These are phyloP conservation scores for Calameuta idolon DNA, from an alignment of 2,888 invertebrate genomes.

Conservation along the genomic window DNA sequence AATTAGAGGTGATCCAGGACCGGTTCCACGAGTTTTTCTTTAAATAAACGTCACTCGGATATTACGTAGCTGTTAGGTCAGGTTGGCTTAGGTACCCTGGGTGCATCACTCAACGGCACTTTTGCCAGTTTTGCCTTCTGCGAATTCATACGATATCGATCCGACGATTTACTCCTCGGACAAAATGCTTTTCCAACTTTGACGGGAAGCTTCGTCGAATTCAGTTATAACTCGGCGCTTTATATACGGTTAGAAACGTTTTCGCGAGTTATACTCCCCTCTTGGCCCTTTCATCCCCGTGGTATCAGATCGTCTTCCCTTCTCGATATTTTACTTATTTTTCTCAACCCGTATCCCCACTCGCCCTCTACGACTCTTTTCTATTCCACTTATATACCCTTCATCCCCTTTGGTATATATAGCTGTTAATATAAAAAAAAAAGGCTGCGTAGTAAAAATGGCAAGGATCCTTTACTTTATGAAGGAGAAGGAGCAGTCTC, in stretches of 20 bases:
- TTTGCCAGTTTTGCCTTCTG: slow-evolving; percentile 22
- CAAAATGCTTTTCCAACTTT: slow-evolving; percentile 25
- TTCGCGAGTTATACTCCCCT: background rate
- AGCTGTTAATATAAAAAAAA: background rate
- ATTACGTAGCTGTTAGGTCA: background rate
- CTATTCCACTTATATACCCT: background rate
- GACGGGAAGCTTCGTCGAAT: slow-evolving; percentile 19
- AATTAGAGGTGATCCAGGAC: background rate
- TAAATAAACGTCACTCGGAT: background rate
- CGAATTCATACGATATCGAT: slow-evolving; percentile 25
- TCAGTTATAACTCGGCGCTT: slow-evolving; percentile 25
- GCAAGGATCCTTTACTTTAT: slow-evolving; percentile 8
- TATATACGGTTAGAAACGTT: slow-evolving; percentile 7
- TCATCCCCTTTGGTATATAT: background rate
- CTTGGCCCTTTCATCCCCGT: background rate
- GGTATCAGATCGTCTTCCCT: background rate
- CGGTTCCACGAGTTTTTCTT: background rate
- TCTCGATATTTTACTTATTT: background rate
- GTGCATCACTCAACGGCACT: slow-evolving; percentile 14
- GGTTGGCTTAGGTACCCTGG: background rate
- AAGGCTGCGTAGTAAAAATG: background rate
- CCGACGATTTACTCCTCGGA: slow-evolving; percentile 14
- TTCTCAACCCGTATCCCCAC: background rate
- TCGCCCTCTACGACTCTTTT: background rate
- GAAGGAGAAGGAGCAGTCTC: slow-evolving; percentile 19